These are phyloP conservation scores for Phoenicopterus ruber DNA, from an alignment of 2,113 vertebrate species.

Conservation along the genomic window DNA sequence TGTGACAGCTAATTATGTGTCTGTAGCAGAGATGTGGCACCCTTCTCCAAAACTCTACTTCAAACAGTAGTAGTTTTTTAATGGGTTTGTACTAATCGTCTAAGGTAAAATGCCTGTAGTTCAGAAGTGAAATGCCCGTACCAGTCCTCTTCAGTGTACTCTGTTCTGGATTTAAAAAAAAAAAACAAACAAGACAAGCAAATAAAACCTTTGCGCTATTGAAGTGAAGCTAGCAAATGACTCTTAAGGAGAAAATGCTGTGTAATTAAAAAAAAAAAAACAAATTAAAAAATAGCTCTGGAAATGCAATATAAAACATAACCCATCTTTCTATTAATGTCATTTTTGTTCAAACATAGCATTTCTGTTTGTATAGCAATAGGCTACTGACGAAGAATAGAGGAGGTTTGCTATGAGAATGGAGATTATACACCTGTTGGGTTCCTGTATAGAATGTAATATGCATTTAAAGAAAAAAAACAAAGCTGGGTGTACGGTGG, in stretches of 20 bases:
- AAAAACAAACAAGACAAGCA: neutral
- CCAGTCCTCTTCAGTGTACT: neutral
- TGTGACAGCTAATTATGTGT: neutral
- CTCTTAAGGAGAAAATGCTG: neutral
- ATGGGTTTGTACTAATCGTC: neutral
- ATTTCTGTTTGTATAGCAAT: neutral
- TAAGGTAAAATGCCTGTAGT: neutral
- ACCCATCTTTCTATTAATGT: neutral
- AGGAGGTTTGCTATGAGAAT: neutral
- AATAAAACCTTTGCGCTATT: neutral
- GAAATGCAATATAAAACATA: neutral
- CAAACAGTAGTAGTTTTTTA: neutral
- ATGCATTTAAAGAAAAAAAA: neutral
- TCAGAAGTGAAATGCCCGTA: neutral
- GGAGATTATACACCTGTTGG: neutral
- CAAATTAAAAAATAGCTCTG: neutral
- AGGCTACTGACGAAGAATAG: neutral
- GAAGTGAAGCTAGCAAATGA: neutral
- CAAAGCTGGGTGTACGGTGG: neutral
- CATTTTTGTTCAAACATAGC: neutral
- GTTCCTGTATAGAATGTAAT: neutral
- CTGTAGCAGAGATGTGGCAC: neutral
- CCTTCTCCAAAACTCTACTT: neutral
- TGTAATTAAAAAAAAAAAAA: neutral
- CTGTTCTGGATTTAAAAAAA: neutral